phyloP scores from a whole-genome alignment of 2,113 vertebrate genomes.

The Patagioenas fasciata region DNA sequence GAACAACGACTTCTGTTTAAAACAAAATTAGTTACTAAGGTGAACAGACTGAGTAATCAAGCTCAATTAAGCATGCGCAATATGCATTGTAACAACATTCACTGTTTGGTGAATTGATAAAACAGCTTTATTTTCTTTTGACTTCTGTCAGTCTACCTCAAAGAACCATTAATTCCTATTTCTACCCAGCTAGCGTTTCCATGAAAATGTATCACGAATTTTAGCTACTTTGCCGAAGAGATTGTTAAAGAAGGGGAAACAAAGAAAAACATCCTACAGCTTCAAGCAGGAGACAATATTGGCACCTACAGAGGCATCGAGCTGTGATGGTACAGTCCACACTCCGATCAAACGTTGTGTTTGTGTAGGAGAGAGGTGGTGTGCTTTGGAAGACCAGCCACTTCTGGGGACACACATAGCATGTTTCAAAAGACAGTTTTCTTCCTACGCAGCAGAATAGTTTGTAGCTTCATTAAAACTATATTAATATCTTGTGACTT shows the following conservation, averaged over 20 bases:
- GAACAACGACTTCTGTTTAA: neutral
- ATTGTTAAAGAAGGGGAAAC: neutral
- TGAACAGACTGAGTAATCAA: slow-evolving; percentile 26
- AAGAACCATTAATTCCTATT: neutral
- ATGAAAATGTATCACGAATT: neutral
- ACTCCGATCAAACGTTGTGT: accelerated
- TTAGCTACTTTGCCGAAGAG: neutral
- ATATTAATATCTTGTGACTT: neutral
- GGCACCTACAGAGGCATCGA: neutral
- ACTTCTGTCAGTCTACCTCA: neutral
- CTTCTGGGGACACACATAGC: too few relatives aligned
- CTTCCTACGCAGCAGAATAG: neutral
- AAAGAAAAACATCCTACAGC: neutral
- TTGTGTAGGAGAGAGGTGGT: accelerated
- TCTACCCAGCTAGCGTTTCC: neutral
- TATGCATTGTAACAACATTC: neutral
- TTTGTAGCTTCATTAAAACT: neutral
- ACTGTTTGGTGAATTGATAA: neutral
- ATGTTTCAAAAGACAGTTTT: neutral
- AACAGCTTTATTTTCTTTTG: neutral
- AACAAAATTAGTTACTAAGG: neutral
- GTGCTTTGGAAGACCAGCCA: neutral
- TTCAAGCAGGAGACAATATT: neutral
- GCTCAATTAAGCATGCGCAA: neutral
- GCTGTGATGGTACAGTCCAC: neutral